Evolutionary conservation across 2,113 vertebrate species (phyloP).

Genomic region (Camelus dromedarius): DNA sequence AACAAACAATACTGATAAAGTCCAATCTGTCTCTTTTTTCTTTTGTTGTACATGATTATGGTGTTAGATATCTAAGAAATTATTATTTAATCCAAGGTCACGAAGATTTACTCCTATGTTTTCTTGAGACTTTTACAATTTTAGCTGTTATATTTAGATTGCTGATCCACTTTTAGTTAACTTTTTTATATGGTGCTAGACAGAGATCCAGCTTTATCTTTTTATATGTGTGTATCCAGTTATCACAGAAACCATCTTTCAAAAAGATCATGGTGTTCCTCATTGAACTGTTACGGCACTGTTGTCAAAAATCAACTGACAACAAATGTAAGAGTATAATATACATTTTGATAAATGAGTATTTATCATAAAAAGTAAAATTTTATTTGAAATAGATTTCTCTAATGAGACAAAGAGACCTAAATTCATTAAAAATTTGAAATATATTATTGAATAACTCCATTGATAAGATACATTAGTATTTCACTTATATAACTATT

Average conservation of each 20-base stretch:
- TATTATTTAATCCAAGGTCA: background rate
- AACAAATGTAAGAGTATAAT: background rate
- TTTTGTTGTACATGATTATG: background rate
- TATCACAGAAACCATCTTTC: background rate
- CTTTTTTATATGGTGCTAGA: background rate
- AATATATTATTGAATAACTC: background rate
- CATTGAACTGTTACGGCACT: background rate
- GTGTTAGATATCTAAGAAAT: background rate
- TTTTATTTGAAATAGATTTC: background rate
- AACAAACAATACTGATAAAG: background rate
- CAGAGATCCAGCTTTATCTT: background rate
- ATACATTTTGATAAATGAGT: background rate
- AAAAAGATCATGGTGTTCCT: background rate
- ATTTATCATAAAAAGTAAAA: background rate
- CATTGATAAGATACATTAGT: background rate
- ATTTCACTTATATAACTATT: slow-evolving; percentile 2
- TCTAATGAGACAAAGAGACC: background rate
- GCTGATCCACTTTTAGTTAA: background rate
- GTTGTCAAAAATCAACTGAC: background rate
- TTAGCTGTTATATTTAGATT: background rate
- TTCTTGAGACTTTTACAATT: background rate
- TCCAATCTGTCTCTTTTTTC: background rate
- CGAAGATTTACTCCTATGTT: background rate
- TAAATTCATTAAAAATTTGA: background rate
- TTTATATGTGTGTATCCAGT: background rate